Conservation (phyloP, 2,888 invertebrate species). For the Drosophila nr. perissopoda region DNA sequence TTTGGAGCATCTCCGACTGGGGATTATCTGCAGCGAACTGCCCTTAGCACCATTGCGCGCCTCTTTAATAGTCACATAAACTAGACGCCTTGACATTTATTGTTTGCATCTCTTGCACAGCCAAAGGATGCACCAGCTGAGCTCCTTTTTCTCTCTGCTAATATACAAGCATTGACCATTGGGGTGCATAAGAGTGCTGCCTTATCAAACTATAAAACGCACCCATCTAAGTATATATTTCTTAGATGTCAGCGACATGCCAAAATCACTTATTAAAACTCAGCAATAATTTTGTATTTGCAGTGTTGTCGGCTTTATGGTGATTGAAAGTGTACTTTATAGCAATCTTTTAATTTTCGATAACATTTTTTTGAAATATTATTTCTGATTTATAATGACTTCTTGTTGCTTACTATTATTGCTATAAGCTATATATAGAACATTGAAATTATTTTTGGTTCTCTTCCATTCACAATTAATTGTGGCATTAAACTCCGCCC, state of each 20-base stretch:
- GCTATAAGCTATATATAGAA: not conserved
- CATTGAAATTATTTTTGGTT: not conserved
- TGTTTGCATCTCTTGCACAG: constrained; percentile 23
- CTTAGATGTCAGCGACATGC: constrained; percentile 36
- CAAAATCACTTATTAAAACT: constrained; percentile 6
- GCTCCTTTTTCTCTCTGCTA: not conserved
- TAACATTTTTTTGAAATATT: not conserved
- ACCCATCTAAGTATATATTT: constrained; percentile 9
- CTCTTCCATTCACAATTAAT: not conserved
- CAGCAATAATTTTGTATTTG: not conserved
- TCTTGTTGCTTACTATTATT: not conserved
- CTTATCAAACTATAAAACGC: constrained; percentile 43
- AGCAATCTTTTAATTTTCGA: not conserved
- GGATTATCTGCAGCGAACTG: constrained; percentile 50
- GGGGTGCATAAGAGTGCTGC: constrained; percentile 20
- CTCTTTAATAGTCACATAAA: constrained; percentile 63
- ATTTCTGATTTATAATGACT: not conserved
- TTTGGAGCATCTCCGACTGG: constrained; percentile 25
- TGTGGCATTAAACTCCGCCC: constrained; percentile 42
- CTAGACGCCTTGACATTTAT: constrained; percentile 60
- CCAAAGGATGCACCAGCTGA: not conserved
- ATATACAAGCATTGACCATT: constrained; percentile 14
- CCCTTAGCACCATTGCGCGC: constrained; percentile 28
- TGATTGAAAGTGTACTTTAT: not conserved
- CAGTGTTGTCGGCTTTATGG: not conserved